Percentiles rank a stretch among this genome's conserved stretches.
Evolutionary conservation across 1,140 invertebrate species (phyloP).

Genomic region (Drosophila athabasca): DNA sequence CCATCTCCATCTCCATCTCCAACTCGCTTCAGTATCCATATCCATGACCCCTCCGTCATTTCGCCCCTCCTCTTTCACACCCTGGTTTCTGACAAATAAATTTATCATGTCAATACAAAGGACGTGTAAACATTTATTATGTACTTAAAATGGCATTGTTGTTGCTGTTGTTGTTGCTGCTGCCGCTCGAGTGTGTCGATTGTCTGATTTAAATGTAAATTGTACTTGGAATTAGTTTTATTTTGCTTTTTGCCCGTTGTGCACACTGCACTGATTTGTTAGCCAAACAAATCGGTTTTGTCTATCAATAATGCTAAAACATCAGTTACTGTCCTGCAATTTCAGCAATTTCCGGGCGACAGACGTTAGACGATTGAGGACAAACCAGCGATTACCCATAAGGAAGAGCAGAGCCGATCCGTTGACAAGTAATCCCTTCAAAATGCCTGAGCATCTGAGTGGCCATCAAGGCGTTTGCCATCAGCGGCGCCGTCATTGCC

Average conservation of each 20-base stretch:
- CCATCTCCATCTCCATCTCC: too few species aligned
- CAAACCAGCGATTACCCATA: constrained; percentile 14
- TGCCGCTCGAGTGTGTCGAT: constrained; percentile 41
- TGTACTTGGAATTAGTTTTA: constrained; percentile 44
- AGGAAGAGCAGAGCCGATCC: constrained; percentile 24
- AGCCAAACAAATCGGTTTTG: constrained; percentile 28
- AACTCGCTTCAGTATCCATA: too few species aligned
- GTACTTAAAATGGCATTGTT: constrained; percentile 34
- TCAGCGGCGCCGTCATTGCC: background rate
- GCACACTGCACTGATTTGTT: constrained; percentile 26
- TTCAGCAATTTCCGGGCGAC: background rate
- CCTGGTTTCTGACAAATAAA: constrained; percentile 28
- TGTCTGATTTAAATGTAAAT: constrained; percentile 54
- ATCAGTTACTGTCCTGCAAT: constrained; percentile 14
- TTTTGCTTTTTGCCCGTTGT: constrained; percentile 24
- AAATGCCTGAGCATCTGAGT: constrained; percentile 52
- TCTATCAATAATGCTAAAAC: constrained; percentile 43
- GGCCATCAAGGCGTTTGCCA: constrained; percentile 8
- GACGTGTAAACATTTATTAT: constrained; percentile 55
- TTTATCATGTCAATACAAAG: constrained; percentile 54
- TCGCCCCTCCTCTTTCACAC: background rate
- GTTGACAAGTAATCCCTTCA: constrained; percentile 25
- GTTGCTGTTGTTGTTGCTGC: constrained; percentile 23
- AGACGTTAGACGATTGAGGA: constrained; percentile 23
- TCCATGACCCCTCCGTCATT: too few species aligned